phyloP scores from a whole-genome alignment of 2,113 vertebrate genomes.

The Anoura caudifer region DNA sequence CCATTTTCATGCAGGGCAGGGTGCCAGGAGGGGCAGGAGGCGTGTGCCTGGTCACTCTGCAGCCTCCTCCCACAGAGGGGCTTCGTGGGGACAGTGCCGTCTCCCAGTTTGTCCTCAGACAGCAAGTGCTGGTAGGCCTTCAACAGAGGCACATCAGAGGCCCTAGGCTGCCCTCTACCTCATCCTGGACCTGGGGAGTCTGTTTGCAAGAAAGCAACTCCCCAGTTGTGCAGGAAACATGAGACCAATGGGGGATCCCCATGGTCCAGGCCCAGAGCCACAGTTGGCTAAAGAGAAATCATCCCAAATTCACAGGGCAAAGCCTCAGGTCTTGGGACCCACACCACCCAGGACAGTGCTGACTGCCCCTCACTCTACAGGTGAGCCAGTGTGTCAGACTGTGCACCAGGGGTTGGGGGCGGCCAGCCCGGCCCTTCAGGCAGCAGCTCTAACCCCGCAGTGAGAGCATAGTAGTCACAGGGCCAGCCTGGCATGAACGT shows the following conservation, averaged over 20 bases:
- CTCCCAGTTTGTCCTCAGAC: background rate
- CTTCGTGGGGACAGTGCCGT: background rate
- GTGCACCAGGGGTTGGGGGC: too few relatives aligned
- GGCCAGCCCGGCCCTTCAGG: fast-evolving
- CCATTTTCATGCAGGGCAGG: background rate
- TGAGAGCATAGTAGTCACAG: background rate
- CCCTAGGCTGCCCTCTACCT: background rate
- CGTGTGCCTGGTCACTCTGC: background rate
- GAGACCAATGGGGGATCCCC: fast-evolving
- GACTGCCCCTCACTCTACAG: too few relatives aligned
- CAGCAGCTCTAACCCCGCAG: background rate
- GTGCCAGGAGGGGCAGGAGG: background rate
- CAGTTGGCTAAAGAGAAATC: background rate
- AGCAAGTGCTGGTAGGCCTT: background rate
- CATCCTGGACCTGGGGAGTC: too few relatives aligned
- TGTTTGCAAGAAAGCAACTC: too few relatives aligned
- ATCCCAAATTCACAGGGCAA: fast-evolving
- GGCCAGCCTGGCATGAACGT: background rate
- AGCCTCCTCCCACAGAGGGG: background rate
- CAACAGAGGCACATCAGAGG: background rate
- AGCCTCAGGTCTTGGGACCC: background rate
- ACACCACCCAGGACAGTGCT: background rate
- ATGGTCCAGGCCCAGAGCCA: background rate
- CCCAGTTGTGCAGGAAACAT: too few relatives aligned
- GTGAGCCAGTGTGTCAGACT: fast-evolving